Percentiles rank a stretch among this genome's conserved stretches.
These are phyloP conservation scores for Aquatica leii DNA, from an alignment of 2,888 invertebrate species.

Conservation along the genomic window DNA sequence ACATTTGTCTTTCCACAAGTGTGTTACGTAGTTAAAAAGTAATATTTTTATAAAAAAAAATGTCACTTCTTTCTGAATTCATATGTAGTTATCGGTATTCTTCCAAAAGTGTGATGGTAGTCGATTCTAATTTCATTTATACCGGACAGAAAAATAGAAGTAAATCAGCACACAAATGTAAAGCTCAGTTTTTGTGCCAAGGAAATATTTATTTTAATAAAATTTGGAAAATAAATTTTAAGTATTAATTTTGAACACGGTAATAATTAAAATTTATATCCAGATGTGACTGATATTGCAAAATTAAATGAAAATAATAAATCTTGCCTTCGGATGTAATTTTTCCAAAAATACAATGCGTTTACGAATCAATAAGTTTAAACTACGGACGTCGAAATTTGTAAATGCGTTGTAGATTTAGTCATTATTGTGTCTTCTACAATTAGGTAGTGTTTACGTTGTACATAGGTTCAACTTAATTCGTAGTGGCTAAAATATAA, in stretches of 20 bases:
- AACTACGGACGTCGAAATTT: slow-evolving; percentile 13
- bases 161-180: slow-evolving; percentile 3
- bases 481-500: slow-evolving; percentile 17
- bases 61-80: slow-evolving; percentile 30
- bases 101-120: slow-evolving; percentile 22
- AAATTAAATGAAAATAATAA: slow-evolving; percentile 39
- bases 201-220: neutral
- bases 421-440: slow-evolving; percentile 20
- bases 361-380: slow-evolving; percentile 15
- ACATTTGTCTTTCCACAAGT: slow-evolving; percentile 53
- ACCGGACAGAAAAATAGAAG: slow-evolving; percentile 5
- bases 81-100: slow-evolving; percentile 24
- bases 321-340: slow-evolving; percentile 47
- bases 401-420: slow-evolving; percentile 11
- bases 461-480: slow-evolving; percentile 19
- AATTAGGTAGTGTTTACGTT: slow-evolving; percentile 20
- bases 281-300: slow-evolving; percentile 11
- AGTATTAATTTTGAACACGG: slow-evolving; percentile 8
- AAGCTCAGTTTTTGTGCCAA: slow-evolving; percentile 19
- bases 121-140: slow-evolving; percentile 8
- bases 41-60: slow-evolving; percentile 48
- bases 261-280: slow-evolving; percentile 15
- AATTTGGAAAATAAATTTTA: slow-evolving; percentile 11
- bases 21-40: slow-evolving; percentile 46
- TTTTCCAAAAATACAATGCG: slow-evolving; percentile 27